Percentiles rank a stretch among this genome's conserved stretches.
Conservation (phyloP, 2,888 invertebrate species). For the Poecilus cupreus region DNA sequence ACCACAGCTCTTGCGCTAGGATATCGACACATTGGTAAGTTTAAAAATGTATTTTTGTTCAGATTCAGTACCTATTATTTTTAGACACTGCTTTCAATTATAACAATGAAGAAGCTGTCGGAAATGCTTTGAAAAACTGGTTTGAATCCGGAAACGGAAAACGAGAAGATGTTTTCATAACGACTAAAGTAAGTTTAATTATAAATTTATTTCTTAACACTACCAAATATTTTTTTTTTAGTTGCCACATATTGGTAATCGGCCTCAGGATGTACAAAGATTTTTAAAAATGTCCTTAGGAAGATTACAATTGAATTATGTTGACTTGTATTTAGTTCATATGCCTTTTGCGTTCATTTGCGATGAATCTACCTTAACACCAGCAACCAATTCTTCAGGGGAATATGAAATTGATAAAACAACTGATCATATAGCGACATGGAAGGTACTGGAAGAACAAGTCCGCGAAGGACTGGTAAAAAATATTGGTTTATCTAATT, state of each 20-base stretch:
- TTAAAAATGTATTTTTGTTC: slow-evolving; percentile 5
- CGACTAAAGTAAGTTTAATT: slow-evolving; percentile 80
- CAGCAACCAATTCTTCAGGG: slow-evolving; percentile 77
- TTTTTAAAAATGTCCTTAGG: slow-evolving; percentile 80
- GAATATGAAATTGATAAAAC: slow-evolving; percentile 77
- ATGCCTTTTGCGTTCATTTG: slow-evolving; percentile 82
- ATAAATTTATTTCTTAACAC: slow-evolving; percentile 3
- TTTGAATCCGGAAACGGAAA: slow-evolving; percentile 78
- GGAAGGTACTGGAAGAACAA: slow-evolving; percentile 84
- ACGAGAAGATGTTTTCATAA: slow-evolving; percentile 84
- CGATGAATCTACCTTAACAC: slow-evolving; percentile 75
- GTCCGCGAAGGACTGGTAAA: slow-evolving; percentile 79
- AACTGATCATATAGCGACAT: slow-evolving; percentile 81
- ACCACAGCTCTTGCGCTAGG: slow-evolving; percentile 80
- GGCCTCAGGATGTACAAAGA: slow-evolving; percentile 79
- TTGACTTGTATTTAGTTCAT: slow-evolving; percentile 87
- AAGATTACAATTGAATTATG: slow-evolving; percentile 80
- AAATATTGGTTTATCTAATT: slow-evolving; percentile 89
- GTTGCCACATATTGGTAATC: slow-evolving; percentile 83
- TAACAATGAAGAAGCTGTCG: slow-evolving; percentile 85
- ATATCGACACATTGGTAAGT: slow-evolving; percentile 79
- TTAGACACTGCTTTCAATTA: slow-evolving; percentile 88
- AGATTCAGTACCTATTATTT: slow-evolving; percentile 36
- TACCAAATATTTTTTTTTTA: slow-evolving; percentile 69
- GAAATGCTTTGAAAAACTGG: slow-evolving; percentile 81